A percentile compares a stretch with the other conserved stretches of the same genome.
phyloP scores from a whole-genome alignment of 2,113 vertebrate genomes.

The Sardina pilchardus region DNA sequence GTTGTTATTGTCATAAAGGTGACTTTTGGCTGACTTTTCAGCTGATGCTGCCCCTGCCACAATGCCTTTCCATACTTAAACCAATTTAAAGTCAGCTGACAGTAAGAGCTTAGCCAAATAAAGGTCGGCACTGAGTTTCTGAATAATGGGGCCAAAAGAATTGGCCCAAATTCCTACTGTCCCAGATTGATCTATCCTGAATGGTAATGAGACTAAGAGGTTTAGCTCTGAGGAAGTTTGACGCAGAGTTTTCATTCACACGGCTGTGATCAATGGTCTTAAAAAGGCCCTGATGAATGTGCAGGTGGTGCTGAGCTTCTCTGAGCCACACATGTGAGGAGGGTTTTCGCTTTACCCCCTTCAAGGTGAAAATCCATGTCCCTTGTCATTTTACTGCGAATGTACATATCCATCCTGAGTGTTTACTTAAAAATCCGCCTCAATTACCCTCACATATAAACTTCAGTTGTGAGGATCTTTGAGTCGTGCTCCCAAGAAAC shows the following conservation, averaged over 20 bases:
- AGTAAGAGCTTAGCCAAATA: not conserved
- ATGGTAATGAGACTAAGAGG: not conserved
- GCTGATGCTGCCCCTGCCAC: not conserved
- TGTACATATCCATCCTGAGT: not conserved
- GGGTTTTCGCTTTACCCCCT: not conserved
- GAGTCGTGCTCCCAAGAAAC: conserved; percentile 16
- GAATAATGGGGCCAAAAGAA: not conserved
- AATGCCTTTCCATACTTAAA: not conserved
- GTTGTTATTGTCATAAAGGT: not conserved
- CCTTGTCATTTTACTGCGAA: not conserved
- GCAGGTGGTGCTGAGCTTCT: not conserved
- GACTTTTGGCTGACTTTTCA: not conserved
- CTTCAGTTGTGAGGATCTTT: not conserved
- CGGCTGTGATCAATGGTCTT: not conserved
- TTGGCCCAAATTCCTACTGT: not conserved
- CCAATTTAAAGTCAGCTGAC: conserved; percentile 4
- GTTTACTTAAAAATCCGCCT: conserved; percentile 14
- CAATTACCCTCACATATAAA: conserved; percentile 20
- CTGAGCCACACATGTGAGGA: not conserved
- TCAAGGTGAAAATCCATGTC: not conserved
- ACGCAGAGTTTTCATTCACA: not conserved
- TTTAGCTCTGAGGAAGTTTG: not conserved
- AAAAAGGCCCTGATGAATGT: not conserved
- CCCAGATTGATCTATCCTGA: not conserved
- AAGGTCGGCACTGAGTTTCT: not conserved